These are phyloP conservation scores for Leptoteleia sp. DNA, from an alignment of 1,140 invertebrate genomes.

Conservation along the genomic window DNA sequence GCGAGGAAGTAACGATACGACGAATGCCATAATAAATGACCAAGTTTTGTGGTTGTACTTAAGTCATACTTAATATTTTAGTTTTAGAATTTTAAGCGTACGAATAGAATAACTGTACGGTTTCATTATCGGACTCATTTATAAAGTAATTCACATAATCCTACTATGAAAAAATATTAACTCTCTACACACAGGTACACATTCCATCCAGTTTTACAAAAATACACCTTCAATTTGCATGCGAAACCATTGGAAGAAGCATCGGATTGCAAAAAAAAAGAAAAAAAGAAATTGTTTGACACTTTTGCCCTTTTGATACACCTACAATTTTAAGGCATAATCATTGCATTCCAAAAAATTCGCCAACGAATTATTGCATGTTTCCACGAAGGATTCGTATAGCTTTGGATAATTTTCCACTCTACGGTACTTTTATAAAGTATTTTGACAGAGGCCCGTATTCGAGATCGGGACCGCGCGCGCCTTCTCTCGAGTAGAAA, in stretches of 20 bases:
- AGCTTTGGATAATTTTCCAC: slow-evolving; percentile 41
- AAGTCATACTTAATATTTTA: too few relatives aligned
- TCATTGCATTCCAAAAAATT: slow-evolving; percentile 10
- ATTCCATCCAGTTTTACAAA: slow-evolving; percentile 20
- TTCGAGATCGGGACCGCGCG: slow-evolving; percentile 68
- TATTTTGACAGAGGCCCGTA: slow-evolving; percentile 71
- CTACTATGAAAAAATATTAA: too few relatives aligned
- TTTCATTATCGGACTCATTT: too few relatives aligned
- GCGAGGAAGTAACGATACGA: too few relatives aligned
- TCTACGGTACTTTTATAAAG: slow-evolving; percentile 71
- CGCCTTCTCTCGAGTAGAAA: slow-evolving; percentile 10
- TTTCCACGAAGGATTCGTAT: slow-evolving; percentile 28
- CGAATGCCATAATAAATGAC: too few relatives aligned
- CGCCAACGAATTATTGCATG: slow-evolving; percentile 13
- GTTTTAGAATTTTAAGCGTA: too few relatives aligned
- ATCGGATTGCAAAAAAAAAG: slow-evolving; percentile 16
- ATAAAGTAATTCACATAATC: too few relatives aligned
- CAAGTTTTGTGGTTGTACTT: too few relatives aligned
- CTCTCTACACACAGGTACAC: too few relatives aligned
- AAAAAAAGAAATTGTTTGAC: not conserved
- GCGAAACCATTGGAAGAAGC: slow-evolving; percentile 14
- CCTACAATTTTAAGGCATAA: slow-evolving; percentile 1
- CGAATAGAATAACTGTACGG: too few relatives aligned
- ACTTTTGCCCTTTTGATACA: slow-evolving; percentile 15
- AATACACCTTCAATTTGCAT: slow-evolving; percentile 10